Conservation (phyloP, 1,140 invertebrate genomes). For the Pseudoatta argentina region DNA sequence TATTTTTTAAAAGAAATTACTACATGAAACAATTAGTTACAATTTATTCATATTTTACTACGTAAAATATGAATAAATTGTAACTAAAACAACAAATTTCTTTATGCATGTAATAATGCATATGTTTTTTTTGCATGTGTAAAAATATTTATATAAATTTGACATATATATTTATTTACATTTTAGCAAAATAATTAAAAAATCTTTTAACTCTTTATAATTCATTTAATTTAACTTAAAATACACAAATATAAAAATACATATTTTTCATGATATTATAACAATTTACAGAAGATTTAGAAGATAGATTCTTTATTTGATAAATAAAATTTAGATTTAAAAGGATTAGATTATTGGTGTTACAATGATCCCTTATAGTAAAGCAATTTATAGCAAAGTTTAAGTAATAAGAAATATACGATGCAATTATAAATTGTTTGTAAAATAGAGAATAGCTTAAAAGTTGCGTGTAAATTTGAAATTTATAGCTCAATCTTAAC, state of each 20-base stretch:
- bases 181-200: background rate
- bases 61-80: background rate
- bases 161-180: background rate
- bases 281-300: background rate
- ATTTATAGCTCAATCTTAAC: conserved; percentile 80
- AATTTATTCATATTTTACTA: too few relatives aligned
- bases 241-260: background rate
- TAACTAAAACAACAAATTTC: background rate
- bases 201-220: background rate
- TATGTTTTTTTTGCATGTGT: background rate
- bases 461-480: conserved; percentile 75
- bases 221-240: background rate
- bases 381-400: conserved; percentile 44
- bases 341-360: background rate
- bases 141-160: background rate
- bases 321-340: background rate
- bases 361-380: background rate
- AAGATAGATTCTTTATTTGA: background rate
- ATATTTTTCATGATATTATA: background rate
- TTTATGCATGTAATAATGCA: conserved; percentile 5
- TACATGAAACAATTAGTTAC: background rate
- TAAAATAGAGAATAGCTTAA: conserved; percentile 67
- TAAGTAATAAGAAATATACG: conserved; percentile 65
- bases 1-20: background rate
- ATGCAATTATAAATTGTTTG: conserved; percentile 65